Evolutionary conservation across 64 coral and sea anemone species (phyloP).

Genomic region (Stylophora pistillata): DNA sequence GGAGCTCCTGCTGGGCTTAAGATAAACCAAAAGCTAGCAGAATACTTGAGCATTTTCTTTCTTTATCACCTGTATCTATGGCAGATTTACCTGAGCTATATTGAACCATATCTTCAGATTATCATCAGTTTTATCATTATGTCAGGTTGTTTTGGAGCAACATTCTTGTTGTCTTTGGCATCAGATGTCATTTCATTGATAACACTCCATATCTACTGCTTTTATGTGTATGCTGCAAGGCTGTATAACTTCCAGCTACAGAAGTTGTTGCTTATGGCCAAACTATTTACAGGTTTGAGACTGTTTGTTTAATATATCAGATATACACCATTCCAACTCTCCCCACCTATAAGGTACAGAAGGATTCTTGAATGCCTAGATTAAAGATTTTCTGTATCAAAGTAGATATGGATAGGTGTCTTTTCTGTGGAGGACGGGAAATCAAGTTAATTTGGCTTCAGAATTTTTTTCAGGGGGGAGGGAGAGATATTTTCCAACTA

Average conservation of each 20-base stretch:
- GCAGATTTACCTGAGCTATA: conserved; percentile 79
- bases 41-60: conserved; percentile 89
- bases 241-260: conserved; percentile 86
- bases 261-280: conserved; percentile 69
- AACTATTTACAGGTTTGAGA: conserved; percentile 90
- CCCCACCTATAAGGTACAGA: too few species aligned
- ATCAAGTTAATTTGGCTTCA: too few species aligned
- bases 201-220: conserved; percentile 97
- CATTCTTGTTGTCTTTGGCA: conserved; percentile 74
- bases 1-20: conserved; percentile 91
- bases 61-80: conserved; percentile 91
- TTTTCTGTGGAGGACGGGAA: too few species aligned
- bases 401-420: too few species aligned
- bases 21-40: conserved; percentile 75
- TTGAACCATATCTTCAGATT: conserved; percentile 78
- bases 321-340: too few species aligned
- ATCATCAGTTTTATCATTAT: conserved; percentile 72
- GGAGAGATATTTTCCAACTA: too few species aligned
- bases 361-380: too few species aligned
- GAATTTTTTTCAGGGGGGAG: too few species aligned
- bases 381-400: too few species aligned
- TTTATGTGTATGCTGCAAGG: conserved; percentile 96
- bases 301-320: too few species aligned
- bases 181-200: conserved; percentile 86
- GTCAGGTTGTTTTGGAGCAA: conserved; percentile 83